Evolutionary conservation across 2,797 vertebrate genomes (phyloP), one percentile per base, ranked within the genome.

Genomic region (Furcifer pardalis): DNA sequence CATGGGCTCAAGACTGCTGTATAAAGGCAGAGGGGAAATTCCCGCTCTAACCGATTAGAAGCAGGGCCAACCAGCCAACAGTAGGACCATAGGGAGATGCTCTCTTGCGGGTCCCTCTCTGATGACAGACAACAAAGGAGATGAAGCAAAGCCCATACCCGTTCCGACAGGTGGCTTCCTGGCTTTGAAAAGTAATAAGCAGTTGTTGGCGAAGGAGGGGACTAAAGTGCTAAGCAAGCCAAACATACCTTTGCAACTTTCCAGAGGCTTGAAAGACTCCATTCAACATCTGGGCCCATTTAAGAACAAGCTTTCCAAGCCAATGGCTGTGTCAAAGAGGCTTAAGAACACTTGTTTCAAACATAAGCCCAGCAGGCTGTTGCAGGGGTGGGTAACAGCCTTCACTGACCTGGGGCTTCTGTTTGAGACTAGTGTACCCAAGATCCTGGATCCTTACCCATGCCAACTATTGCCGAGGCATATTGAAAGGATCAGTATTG

Each of bases 151-250:
- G 84, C 37, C 52, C 42, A 72, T 78, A 13, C 9, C 68, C 23
- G 8, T 52, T 56, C 66, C 79, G 40, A 5, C 9, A 30, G 74
- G 35, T 25, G n/a, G 7, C 71, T 79, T 72, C 35, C 30, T n/a
- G 37, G 56, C 68, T 79, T 65, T 74, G 59, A 35, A 59, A 56
- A 74, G 81, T 37, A 83, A 79, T 78, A 82, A 79, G 59, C 76
- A 30, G 6, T 79, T 60, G 30, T 0, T 1, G 27, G 35, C 19
- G n/a, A 30, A 10, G 10, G 2, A 1, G 9, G 37, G 25, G 72
- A 63, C 73, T 59, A 59, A 37, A 40, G 9, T 35, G 30, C 60
- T 27, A 73, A 56, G 59, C 15, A 10, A 79, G 60, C 37, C 44
- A 32, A 42, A 66, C 56, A 40, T 32, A 62, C 68, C 25, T 30